Evolutionary conservation across 1,140 invertebrate species (phyloP).

Genomic region (Microplitis demolitor): DNA sequence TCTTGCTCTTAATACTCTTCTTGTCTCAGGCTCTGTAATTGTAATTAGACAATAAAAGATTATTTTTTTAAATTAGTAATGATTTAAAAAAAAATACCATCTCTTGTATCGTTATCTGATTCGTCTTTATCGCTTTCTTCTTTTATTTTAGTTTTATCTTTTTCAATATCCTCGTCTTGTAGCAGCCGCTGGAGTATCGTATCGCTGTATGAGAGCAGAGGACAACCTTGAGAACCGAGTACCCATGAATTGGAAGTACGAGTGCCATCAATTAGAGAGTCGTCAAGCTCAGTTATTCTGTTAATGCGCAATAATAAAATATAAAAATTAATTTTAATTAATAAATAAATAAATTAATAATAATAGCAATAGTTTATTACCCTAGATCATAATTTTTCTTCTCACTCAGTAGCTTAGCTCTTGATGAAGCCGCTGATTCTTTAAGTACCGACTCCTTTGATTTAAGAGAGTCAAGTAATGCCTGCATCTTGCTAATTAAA

Average conservation of each 20-base stretch:
- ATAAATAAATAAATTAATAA: neutral
- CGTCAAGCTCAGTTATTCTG: conserved; percentile 51
- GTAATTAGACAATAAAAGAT: neutral
- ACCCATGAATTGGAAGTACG: conserved; percentile 52
- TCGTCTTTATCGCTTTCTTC: conserved; percentile 11
- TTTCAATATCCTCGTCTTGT: conserved; percentile 29
- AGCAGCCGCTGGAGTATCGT: conserved; percentile 41
- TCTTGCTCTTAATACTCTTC: conserved; percentile 49
- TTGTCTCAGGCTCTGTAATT: conserved; percentile 31
- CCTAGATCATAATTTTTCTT: conserved; percentile 47
- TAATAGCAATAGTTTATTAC: conserved; percentile 38
- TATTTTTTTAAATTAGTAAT: neutral
- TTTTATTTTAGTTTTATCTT: conserved; percentile 19
- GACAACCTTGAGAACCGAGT: conserved; percentile 51
- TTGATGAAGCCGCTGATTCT: conserved; percentile 42
- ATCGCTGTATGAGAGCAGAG: conserved; percentile 35
- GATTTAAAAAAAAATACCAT: conserved; percentile 4
- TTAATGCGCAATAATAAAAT: neutral
- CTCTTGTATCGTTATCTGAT: conserved; percentile 6
- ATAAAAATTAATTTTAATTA: neutral
- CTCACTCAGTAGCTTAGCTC: conserved; percentile 48
- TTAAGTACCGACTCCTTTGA: conserved; percentile 39
- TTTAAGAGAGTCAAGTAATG: conserved; percentile 41
- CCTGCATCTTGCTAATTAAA: conserved; percentile 41
- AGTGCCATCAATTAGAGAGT: conserved; percentile 42